Evolutionary conservation across 2,113 vertebrate species (phyloP).

Genomic region (Seriola rivoliana): DNA sequence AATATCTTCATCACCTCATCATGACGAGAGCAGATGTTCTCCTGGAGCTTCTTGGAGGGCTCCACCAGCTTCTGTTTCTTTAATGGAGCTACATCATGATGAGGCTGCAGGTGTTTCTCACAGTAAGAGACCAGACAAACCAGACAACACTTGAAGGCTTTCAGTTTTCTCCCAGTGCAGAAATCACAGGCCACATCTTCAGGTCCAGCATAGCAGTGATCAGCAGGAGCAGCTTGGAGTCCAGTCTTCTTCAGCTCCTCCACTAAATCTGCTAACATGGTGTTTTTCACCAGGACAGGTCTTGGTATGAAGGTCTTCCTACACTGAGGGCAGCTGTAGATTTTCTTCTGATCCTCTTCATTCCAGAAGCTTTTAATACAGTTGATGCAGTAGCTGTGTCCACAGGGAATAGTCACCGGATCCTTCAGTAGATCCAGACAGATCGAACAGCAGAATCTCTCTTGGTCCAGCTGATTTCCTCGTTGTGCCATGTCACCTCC

Average conservation of each 20-base stretch:
- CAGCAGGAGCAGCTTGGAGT: neutral
- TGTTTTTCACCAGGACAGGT: neutral
- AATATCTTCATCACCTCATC: neutral
- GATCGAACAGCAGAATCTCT: neutral
- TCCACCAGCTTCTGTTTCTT: neutral
- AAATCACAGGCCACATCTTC: neutral
- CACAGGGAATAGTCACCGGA: neutral
- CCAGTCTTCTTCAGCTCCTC: neutral
- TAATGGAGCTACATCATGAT: neutral
- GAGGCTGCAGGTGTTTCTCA: neutral
- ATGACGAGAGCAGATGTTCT: neutral
- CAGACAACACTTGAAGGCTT: constrained; percentile 26
- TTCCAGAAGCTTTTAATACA: neutral
- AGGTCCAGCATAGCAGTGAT: neutral
- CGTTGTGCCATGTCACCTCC: no score
- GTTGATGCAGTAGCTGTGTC: neutral
- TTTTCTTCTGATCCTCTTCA: neutral
- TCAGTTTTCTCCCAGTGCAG: constrained; percentile 4
- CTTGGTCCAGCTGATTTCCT: no score
- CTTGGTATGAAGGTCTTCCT: neutral
- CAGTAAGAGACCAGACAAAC: constrained; percentile 12
- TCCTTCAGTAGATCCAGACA: neutral
- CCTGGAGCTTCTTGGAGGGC: neutral
- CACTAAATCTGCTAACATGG: neutral
- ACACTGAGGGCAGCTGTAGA: neutral